A percentile compares a stretch with the other conserved stretches of the same genome.
Evolutionary conservation across 2,888 invertebrate genomes (phyloP).

Genomic region (Fissipunctia ypsillon): DNA sequence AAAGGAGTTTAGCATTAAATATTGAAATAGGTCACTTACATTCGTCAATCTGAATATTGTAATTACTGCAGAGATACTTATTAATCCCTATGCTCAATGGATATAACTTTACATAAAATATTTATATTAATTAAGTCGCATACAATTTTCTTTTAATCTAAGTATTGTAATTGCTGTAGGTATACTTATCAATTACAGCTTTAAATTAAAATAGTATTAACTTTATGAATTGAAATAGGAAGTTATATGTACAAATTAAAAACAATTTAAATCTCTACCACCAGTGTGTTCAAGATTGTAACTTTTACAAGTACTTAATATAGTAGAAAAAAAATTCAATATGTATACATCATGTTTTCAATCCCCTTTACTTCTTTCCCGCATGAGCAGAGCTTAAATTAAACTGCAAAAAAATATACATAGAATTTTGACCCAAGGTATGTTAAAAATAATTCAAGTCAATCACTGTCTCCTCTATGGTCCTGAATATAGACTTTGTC

Average conservation of each 20-base stretch:
- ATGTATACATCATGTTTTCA: not conserved
- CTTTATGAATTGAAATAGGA: not conserved
- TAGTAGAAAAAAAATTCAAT: not conserved
- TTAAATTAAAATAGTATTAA: not conserved
- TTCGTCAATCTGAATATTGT: not conserved
- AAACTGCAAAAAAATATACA: not conserved
- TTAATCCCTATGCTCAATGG: not conserved
- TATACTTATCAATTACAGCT: not conserved
- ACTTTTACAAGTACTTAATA: not conserved
- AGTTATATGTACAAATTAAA: not conserved
- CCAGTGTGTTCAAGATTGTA: constrained; percentile 12
- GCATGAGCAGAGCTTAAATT: constrained; percentile 3
- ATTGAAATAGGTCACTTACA: not conserved
- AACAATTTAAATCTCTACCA: not conserved
- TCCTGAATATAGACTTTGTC: not conserved
- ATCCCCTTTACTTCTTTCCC: constrained; percentile 3
- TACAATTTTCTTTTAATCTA: not conserved
- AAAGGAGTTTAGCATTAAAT: not conserved
- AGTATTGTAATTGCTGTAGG: not conserved
- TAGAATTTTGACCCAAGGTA: not conserved
- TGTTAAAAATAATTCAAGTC: not conserved
- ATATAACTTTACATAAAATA: not conserved
- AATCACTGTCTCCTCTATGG: not conserved
- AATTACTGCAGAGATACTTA: not conserved
- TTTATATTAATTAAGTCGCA: not conserved